Percentiles rank a stretch among this genome's conserved stretches.
Conservation (phyloP, 2,113 vertebrate species). For the Tupaia chinensis region DNA sequence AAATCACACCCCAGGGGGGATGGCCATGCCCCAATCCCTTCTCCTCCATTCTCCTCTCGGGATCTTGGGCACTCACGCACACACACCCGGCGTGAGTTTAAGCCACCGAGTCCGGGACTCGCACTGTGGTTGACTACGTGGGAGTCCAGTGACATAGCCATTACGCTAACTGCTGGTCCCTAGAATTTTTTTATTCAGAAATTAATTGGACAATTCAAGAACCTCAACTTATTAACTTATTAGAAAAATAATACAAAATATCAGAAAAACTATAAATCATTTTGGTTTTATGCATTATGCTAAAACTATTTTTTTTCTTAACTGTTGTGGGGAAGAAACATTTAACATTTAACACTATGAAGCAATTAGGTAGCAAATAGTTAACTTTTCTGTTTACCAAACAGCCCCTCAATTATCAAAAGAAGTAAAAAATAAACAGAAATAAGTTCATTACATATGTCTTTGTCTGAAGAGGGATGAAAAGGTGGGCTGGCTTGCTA, state of each 20-base stretch:
- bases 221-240: neutral
- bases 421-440: neutral
- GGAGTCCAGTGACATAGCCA: no score
- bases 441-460: neutral
- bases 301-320: slow-evolving; percentile 1
- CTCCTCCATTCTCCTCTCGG: no score
- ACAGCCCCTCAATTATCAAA: neutral
- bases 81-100: no score
- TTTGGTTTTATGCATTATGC: slow-evolving; percentile 18
- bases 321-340: slow-evolving; percentile 7
- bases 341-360: neutral
- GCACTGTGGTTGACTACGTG: no score
- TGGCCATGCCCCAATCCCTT: no score
- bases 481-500: neutral
- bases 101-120: no score
- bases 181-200: neutral
- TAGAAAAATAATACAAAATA: neutral
- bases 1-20: no score
- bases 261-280: slow-evolving; percentile 3
- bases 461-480: neutral
- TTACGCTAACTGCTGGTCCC: neutral
- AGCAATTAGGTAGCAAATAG: slow-evolving; percentile 2
- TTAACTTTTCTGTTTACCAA: neutral
- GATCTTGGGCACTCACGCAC: no score
- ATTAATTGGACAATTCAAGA: slow-evolving; percentile 32